A percentile compares a stretch with the other conserved stretches of the same genome.
Conservation (phyloP, 2,113 vertebrate species). For the Lophura nycthemera region DNA sequence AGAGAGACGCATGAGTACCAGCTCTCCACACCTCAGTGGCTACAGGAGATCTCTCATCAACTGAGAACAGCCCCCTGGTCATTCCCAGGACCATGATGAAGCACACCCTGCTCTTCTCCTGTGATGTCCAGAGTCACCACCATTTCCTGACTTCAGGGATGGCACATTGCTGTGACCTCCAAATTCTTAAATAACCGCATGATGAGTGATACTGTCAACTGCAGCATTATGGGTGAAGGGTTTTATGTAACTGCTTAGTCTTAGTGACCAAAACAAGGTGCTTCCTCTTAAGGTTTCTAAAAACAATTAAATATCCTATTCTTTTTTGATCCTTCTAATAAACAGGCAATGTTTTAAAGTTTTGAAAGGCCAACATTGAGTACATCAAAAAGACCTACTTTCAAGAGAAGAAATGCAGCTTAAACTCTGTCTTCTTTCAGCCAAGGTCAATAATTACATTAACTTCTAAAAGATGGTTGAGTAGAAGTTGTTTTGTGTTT, state of each 20-base stretch:
- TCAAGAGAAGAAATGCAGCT: conserved; percentile 12
- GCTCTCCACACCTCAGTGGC: not conserved
- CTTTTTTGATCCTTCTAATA: conserved; percentile 5
- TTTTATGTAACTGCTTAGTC: not conserved
- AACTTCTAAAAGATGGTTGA: not conserved
- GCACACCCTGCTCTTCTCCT: not conserved
- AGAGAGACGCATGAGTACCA: not conserved
- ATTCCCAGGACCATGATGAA: not conserved
- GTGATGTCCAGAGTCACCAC: not conserved
- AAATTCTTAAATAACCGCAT: not conserved
- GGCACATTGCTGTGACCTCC: not conserved
- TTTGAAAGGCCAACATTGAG: not conserved
- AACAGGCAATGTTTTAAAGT: conserved; percentile 6
- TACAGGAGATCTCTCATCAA: not conserved
- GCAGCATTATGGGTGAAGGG: not conserved
- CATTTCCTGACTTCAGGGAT: not conserved
- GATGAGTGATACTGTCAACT: conserved; percentile 1
- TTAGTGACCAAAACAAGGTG: not conserved
- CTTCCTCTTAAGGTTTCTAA: conserved; percentile 5
- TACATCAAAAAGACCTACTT: not conserved
- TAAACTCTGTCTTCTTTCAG: not conserved
- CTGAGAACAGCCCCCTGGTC: fast-evolving
- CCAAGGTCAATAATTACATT: not conserved
- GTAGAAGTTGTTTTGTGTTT: not conserved
- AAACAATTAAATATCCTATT: not conserved